A percentile compares a stretch with the other conserved stretches of the same genome.
Conservation (phyloP, 2,888 invertebrate genomes). For the Polyommatus icarus region DNA sequence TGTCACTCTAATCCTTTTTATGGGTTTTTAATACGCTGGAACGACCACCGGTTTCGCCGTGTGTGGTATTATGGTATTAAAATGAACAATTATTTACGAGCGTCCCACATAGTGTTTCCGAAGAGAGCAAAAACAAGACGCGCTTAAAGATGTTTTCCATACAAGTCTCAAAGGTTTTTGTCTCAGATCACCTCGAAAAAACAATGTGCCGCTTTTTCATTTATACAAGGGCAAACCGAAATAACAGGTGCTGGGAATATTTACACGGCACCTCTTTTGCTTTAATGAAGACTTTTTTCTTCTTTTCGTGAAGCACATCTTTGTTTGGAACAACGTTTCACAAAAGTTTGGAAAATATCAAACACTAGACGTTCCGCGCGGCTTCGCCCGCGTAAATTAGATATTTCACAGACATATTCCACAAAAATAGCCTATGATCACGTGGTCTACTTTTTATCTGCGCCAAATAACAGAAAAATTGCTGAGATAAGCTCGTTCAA, state of each 20-base stretch:
- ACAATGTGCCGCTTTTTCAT: slow-evolving; percentile 33
- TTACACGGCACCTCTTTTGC: background rate
- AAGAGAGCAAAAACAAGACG: slow-evolving; percentile 14
- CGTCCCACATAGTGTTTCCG: background rate
- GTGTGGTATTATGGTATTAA: slow-evolving; percentile 12
- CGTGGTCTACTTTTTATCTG: too few relatives aligned
- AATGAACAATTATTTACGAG: slow-evolving; percentile 2
- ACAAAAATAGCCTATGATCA: too few relatives aligned
- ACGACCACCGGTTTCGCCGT: slow-evolving; percentile 6
- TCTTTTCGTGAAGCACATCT: background rate
- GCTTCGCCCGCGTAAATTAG: too few relatives aligned
- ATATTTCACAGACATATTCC: too few relatives aligned
- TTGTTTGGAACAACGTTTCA: too few relatives aligned
- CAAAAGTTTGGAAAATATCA: background rate
- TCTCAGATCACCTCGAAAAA: slow-evolving; percentile 31
- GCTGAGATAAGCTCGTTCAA: too few relatives aligned
- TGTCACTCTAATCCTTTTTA: background rate
- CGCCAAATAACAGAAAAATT: too few relatives aligned
- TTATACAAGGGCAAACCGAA: slow-evolving; percentile 29
- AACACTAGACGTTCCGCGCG: background rate
- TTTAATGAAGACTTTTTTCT: background rate
- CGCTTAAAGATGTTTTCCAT: slow-evolving; percentile 36
- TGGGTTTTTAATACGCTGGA: background rate
- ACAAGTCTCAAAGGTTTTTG: slow-evolving; percentile 49
- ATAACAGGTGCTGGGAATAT: background rate